Base-by-base conservation (phyloP, 2,888 invertebrate genomes). In the Heliothis peltigera region DNA sequence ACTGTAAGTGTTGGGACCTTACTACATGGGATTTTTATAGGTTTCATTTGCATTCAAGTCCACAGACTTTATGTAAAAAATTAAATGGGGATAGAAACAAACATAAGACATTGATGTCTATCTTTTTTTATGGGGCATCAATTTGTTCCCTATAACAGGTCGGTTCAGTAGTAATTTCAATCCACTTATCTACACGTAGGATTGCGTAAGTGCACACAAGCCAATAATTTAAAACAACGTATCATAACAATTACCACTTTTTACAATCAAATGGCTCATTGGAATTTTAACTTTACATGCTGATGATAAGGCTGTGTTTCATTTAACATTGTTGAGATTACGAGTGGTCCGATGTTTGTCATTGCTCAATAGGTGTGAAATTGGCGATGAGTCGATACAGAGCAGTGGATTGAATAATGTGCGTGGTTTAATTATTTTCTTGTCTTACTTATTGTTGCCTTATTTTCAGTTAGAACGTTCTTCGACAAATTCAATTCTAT, bases 321-420 rank as follows among this genome's bases (percentile, higher is more conserved):
- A 70, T 51, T 71, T 78, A 80, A 65, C 64, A 28, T 53, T 15
- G 48, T 32, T 39, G 63, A 66, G 75, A 76, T 75, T 56, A 76
- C 71, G 60, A 79, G 65, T 73, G 70, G 77, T 64, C 66, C 64
- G 73, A 79, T 83, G 84, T 84, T 84, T 87, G 84, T 84, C 86
- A 86, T 86, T 88, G 87, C 81, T 86, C 87, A 87, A 88, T 89
- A 86, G 84, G 87, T 89, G 87, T 90, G 88, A 91, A 91, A 90
- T 90, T 86, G 85, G 81, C 89, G 86, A 89, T 86, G 84, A 81
- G 75, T 79, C 81, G 87, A 89, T 89, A 86, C 84, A 82, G 83
- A 75, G 77, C 75, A 71, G 66, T 66, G 67, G 72, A 84, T 87
- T 87, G 84, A 86, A 89, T 86, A 79, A 84, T 84, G 76, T 73